A percentile compares a stretch with the other conserved stretches of the same genome.
Evolutionary conservation across 2,888 invertebrate genomes (phyloP).

Genomic region (Epistrophe grossulariae): DNA sequence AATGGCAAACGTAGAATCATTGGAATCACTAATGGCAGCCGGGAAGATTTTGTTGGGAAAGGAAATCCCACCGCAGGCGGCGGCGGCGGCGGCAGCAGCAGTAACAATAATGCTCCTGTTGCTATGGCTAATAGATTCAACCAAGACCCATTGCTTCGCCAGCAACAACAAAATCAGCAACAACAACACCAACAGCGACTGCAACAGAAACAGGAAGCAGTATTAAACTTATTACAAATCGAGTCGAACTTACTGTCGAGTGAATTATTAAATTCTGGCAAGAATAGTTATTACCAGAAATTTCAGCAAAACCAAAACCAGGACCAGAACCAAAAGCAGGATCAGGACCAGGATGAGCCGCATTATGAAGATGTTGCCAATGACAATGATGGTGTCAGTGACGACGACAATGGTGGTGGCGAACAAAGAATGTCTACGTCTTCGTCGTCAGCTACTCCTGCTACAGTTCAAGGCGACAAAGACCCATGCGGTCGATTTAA

Average conservation of each 20-base stretch:
- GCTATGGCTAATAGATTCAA: conserved; percentile 54
- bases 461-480: conserved; percentile 14
- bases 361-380: conserved; percentile 73
- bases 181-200: conserved; percentile 69
- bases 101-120: conserved; percentile 43
- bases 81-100: not conserved
- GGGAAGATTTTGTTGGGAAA: conserved; percentile 28
- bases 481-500: conserved; percentile 56
- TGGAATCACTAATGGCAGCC: conserved; percentile 29
- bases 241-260: conserved; percentile 77
- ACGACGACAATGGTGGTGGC: not conserved
- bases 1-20: conserved; percentile 34
- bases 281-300: conserved; percentile 53
- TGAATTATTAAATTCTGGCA: conserved; percentile 66
- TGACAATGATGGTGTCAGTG: conserved; percentile 29
- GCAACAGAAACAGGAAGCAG: conserved; percentile 64
- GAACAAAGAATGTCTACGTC: not conserved
- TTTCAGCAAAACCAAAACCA: conserved; percentile 45
- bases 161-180: conserved; percentile 57
- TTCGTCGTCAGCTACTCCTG: not conserved
- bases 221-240: conserved; percentile 75
- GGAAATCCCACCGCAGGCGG: conserved; percentile 40
- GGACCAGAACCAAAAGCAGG: not conserved
- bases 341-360: conserved; percentile 54
- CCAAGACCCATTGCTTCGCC: conserved; percentile 60